Conservation (phyloP, 2,797 vertebrate species). For the Vultur gryphus region DNA sequence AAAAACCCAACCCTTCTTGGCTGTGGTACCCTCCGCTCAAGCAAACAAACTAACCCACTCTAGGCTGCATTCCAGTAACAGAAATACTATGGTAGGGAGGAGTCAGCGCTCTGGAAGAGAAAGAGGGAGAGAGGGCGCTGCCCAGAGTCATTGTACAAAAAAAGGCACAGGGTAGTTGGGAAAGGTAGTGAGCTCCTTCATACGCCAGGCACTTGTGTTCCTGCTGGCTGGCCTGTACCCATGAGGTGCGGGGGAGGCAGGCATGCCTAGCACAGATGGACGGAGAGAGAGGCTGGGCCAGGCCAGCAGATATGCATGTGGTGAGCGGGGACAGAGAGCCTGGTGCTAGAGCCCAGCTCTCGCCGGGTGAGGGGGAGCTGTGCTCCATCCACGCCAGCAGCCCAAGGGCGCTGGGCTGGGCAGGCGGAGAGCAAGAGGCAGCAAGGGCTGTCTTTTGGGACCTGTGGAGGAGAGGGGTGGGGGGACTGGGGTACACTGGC, state of each 20-base stretch:
- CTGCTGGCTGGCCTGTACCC: constrained; percentile 26
- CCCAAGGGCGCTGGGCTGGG: background rate
- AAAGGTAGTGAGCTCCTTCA: constrained; percentile 89
- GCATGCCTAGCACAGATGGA: constrained; percentile 35
- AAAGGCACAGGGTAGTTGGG: constrained; percentile 76
- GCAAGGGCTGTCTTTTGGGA: constrained; percentile 17
- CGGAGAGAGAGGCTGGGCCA: background rate
- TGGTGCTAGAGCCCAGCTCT: background rate
- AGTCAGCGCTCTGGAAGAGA: constrained; percentile 40
- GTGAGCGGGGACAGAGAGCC: background rate
- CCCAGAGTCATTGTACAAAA: constrained; percentile 70
- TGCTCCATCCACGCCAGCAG: background rate
- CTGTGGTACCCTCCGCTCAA: constrained; percentile 83
- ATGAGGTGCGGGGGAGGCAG: background rate
- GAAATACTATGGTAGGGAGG: constrained; percentile 65
- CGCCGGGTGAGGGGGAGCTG: background rate
- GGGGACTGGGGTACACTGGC: background rate
- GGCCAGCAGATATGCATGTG: background rate
- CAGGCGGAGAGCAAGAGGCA: background rate
- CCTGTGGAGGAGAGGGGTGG: background rate
- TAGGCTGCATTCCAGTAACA: constrained; percentile 70
- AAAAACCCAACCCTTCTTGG: constrained; percentile 73
- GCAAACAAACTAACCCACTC: constrained; percentile 73
- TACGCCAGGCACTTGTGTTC: constrained; percentile 90
- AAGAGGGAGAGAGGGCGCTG: constrained; percentile 57